Percentiles rank a stretch among this genome's conserved stretches.
These are phyloP conservation scores for Acleris sparsana DNA, from an alignment of 2,888 invertebrate species.

Conservation along the genomic window DNA sequence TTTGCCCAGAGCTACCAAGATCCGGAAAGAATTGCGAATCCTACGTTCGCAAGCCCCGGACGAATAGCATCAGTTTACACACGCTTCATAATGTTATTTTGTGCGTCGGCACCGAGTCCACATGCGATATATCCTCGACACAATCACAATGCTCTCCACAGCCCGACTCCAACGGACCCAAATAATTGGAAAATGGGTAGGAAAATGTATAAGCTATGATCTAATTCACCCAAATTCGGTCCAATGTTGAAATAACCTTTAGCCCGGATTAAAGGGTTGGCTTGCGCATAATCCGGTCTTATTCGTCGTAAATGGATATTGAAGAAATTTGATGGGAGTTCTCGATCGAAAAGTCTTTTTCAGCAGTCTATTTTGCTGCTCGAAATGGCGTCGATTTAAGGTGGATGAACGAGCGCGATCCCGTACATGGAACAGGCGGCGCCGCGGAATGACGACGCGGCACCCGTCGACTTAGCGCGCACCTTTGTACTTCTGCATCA, in stretches of 20 bases:
- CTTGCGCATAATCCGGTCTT: conserved; percentile 76
- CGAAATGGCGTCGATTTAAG: conserved; percentile 80
- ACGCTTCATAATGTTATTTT: too few species aligned
- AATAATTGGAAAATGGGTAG: conserved; percentile 50
- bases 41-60: too few species aligned
- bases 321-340: conserved; percentile 75
- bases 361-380: conserved; percentile 77
- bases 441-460: conserved; percentile 73
- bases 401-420: conserved; percentile 81
- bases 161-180: conserved; percentile 40
- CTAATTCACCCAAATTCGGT: conserved; percentile 62
- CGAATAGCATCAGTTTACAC: too few species aligned
- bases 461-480: conserved; percentile 19
- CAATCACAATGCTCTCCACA: conserved; percentile 22
- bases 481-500: conserved; percentile 37
- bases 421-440: conserved; percentile 80
- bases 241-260: conserved; percentile 72
- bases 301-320: conserved; percentile 78
- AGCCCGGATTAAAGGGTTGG: conserved; percentile 73
- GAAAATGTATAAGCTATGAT: conserved; percentile 42
- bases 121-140: conserved; percentile 26
- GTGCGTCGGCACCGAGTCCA: too few species aligned
- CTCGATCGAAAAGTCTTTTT: conserved; percentile 78
- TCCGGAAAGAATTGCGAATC: too few species aligned
- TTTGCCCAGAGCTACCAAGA: too few species aligned